Conservation (phyloP, 2,113 vertebrate genomes). For the Oncorhynchus kisutch region DNA sequence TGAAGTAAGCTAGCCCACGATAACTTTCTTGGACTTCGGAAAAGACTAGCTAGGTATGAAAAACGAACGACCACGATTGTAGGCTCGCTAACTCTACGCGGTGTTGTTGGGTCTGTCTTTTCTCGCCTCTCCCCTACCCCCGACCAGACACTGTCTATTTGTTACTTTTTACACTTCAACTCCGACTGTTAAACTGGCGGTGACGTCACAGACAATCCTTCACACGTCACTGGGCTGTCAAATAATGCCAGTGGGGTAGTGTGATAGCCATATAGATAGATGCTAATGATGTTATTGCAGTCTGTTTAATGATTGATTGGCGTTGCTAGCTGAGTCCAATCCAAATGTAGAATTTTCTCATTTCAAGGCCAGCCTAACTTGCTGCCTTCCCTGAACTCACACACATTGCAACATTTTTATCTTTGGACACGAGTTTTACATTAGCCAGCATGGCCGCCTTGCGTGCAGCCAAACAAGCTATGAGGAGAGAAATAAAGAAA, state of each 20-base stretch:
- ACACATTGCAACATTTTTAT: neutral
- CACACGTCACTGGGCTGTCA: neutral
- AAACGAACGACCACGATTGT: neutral
- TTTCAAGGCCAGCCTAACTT: neutral
- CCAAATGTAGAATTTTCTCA: neutral
- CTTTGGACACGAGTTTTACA: neutral
- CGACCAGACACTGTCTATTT: conserved; percentile 44
- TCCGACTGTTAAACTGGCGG: conserved; percentile 24
- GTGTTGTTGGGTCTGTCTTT: neutral
- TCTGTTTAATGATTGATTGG: neutral
- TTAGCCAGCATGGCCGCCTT: conserved; percentile 70
- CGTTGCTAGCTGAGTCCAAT: neutral
- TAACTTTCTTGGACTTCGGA: neutral
- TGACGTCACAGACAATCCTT: conserved; percentile 29
- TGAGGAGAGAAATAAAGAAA: conserved; percentile 80
- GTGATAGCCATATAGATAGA: neutral
- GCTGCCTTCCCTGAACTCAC: neutral
- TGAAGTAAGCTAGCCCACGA: neutral
- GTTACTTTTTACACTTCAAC: conserved; percentile 42
- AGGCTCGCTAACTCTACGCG: neutral
- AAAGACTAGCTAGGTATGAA: neutral
- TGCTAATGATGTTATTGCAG: neutral
- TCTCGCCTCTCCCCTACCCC: conserved; percentile 22
- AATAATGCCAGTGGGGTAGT: neutral
- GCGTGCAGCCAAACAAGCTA: conserved; percentile 74